A percentile compares a stretch with the other conserved stretches of the same genome.
phyloP scores from a whole-genome alignment of 2,113 vertebrate genomes.

The Gambusia holbrooki region DNA sequence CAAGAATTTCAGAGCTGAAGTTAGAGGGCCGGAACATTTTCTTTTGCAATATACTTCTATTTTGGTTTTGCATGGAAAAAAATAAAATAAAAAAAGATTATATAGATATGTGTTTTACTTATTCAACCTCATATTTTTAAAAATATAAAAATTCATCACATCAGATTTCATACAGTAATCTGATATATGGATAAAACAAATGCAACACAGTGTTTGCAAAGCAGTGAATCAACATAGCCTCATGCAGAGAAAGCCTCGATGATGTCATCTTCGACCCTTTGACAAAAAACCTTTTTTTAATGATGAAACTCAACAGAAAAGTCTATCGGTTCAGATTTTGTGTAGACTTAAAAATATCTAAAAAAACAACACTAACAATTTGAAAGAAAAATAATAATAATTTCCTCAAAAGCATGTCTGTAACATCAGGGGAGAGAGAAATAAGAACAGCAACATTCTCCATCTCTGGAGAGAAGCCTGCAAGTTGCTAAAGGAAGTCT shows the following conservation, averaged over 20 bases:
- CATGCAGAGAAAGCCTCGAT: slow-evolving; percentile 47
- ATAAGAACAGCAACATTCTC: no score
- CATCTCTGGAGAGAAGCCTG: not conserved
- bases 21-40: slow-evolving; percentile 6
- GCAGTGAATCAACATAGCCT: slow-evolving; percentile 44
- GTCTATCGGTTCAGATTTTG: not conserved
- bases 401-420: no score
- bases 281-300: slow-evolving; percentile 18
- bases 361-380: no score
- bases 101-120: not conserved
- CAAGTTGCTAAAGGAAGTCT: not conserved
- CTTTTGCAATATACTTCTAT: not conserved
- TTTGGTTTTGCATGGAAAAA: not conserved
- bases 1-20: not conserved
- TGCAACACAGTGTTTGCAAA: not conserved
- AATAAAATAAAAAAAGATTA: not conserved
- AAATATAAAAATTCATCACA: no score
- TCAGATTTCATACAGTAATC: no score
- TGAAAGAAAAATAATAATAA: no score
- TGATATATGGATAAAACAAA: no score
- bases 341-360: no score
- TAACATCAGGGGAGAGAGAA: no score
- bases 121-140: not conserved
- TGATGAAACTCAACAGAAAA: slow-evolving; percentile 63
- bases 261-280: slow-evolving; percentile 55